Conservation (phyloP, 1,140 invertebrate genomes). For the Drosophila pseudoobscura region DNA sequence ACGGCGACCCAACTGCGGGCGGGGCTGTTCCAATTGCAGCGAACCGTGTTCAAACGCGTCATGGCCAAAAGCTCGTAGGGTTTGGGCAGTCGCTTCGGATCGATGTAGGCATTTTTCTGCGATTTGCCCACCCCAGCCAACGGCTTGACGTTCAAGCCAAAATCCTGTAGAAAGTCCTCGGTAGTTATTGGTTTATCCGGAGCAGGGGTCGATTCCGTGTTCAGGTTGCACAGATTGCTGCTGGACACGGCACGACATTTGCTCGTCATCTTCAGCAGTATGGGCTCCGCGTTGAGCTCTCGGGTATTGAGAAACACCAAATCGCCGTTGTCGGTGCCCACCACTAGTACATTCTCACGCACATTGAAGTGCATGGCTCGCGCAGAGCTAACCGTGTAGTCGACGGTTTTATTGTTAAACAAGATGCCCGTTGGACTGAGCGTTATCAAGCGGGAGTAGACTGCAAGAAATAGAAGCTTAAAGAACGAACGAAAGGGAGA, state of each 20-base stretch:
- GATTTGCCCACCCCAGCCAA: constrained; percentile 8
- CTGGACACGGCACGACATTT: constrained; percentile 20
- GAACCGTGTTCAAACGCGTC: constrained; percentile 52
- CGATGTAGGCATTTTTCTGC: constrained; percentile 16
- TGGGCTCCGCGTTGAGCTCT: constrained; percentile 41
- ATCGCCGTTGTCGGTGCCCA: constrained; percentile 64
- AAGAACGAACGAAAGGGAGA: neutral
- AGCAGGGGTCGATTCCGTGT: neutral
- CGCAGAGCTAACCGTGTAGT: constrained; percentile 30
- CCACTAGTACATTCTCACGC: constrained; percentile 28
- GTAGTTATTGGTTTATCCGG: constrained; percentile 1
- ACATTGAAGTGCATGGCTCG: constrained; percentile 56
- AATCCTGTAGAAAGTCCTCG: constrained; percentile 51
- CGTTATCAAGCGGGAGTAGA: constrained; percentile 36
- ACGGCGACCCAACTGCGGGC: constrained; percentile 55
- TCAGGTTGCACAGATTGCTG: constrained; percentile 40
- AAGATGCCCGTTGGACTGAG: constrained; percentile 49
- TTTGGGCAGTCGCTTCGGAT: constrained; percentile 26
- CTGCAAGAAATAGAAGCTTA: constrained; percentile 7
- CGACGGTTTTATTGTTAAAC: constrained; percentile 42
- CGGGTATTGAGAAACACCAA: constrained; percentile 42
- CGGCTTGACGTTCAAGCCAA: constrained; percentile 60
- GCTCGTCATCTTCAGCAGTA: constrained; percentile 7
- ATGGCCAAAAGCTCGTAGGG: constrained; percentile 27
- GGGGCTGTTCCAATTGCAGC: constrained; percentile 59